Conservation (phyloP, 2,113 vertebrate genomes). For the Sciurus niger region DNA sequence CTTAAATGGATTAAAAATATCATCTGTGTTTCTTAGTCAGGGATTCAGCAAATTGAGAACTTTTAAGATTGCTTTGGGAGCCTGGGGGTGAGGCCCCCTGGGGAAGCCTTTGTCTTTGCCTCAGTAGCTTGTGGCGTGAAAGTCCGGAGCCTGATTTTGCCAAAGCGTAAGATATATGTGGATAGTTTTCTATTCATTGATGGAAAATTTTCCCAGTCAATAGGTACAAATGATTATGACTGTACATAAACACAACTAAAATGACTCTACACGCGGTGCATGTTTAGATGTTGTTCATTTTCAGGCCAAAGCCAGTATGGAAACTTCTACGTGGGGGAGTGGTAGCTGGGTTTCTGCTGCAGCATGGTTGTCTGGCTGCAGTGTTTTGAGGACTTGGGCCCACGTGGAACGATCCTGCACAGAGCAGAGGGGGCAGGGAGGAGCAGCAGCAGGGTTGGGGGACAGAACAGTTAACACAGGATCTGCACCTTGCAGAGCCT, state of each 20-base stretch:
- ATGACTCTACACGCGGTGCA: background rate
- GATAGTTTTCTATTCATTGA: constrained; percentile 1
- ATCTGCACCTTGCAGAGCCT: background rate
- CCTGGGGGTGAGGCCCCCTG: background rate
- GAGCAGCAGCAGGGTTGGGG: too few species aligned
- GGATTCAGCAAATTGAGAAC: constrained; percentile 71
- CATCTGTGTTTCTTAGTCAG: constrained; percentile 75
- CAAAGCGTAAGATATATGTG: background rate
- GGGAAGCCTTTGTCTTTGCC: constrained; percentile 21
- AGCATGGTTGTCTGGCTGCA: background rate
- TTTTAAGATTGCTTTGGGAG: constrained; percentile 55
- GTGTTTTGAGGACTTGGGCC: background rate
- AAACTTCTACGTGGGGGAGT: background rate
- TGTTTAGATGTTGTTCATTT: constrained; percentile 45
- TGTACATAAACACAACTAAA: background rate
- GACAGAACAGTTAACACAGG: too few species aligned
- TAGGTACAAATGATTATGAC: constrained; percentile 5
- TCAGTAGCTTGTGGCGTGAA: background rate
- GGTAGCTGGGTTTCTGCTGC: background rate
- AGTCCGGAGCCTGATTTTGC: background rate
- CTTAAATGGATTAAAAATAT: constrained; percentile 81
- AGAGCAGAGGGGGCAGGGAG: background rate
- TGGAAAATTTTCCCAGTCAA: background rate
- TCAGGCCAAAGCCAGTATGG: constrained; percentile 40
- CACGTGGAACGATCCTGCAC: background rate